A percentile compares a stretch with the other conserved stretches of the same genome.
phyloP scores from a whole-genome alignment of 23 tunicate species.

The Halocynthia roretzi region DNA sequence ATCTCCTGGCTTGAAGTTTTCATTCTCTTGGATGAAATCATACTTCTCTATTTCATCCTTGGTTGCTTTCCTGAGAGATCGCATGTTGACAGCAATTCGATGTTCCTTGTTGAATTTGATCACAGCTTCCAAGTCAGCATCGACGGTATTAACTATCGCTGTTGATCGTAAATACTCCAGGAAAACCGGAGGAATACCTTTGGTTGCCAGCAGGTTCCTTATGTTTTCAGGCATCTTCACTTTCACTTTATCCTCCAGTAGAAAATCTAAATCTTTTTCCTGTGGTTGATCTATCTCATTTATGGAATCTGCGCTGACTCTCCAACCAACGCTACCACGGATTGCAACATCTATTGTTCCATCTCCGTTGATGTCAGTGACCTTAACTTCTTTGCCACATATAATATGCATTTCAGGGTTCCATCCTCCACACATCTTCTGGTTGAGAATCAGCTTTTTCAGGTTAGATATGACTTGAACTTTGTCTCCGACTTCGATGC shows the following conservation, averaged over 20 bases:
- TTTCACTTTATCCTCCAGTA: conserved; percentile 7
- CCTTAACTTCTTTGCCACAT: conserved; percentile 11
- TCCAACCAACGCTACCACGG: not conserved
- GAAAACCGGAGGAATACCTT: not conserved
- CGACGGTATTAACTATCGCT: not conserved
- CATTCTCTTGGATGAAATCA: not conserved
- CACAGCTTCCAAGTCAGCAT: conserved; percentile 11
- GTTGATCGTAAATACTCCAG: conserved; percentile 21
- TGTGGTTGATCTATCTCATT: not conserved
- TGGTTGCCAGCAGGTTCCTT: not conserved
- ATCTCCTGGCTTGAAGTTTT: conserved; percentile 5
- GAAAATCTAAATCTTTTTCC: not conserved
- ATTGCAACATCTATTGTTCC: not conserved
- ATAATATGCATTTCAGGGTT: not conserved
- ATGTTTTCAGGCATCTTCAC: conserved; percentile 8
- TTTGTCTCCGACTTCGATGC: conserved; percentile 6
- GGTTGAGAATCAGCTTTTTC: conserved; percentile 1
- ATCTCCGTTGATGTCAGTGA: not conserved
- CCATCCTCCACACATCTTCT: conserved; percentile 5
- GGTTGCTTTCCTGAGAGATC: not conserved
- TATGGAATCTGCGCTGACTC: conserved; percentile 1
- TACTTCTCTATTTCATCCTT: conserved; percentile 8
- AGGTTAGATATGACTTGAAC: not conserved
- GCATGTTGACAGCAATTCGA: not conserved
- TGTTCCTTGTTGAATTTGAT: not conserved